These are phyloP conservation scores for Limnodromus scolopaceus DNA, from an alignment of 2,797 vertebrate genomes.

Conservation along the genomic window DNA sequence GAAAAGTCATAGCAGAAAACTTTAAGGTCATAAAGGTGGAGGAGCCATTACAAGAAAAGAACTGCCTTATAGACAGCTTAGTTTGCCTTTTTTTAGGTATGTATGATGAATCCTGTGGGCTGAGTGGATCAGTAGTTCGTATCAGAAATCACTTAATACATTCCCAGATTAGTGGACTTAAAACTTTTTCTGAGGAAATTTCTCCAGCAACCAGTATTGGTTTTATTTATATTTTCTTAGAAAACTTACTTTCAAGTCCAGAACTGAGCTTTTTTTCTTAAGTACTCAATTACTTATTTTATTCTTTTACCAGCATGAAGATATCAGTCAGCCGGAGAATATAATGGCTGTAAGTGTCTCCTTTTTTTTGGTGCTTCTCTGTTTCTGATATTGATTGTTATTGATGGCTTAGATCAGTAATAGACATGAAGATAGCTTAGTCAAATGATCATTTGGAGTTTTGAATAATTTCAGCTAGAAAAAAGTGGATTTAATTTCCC, in stretches of 20 bases:
- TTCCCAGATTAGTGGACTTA: not conserved
- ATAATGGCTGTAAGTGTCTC: slow-evolving; percentile 76
- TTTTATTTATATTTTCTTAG: not conserved
- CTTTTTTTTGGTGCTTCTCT: not conserved
- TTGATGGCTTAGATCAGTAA: not conserved
- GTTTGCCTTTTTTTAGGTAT: not conserved
- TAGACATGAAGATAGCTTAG: not conserved
- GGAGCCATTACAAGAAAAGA: not conserved
- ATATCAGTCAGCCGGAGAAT: slow-evolving; percentile 81
- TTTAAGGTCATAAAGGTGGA: not conserved
- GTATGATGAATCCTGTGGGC: not conserved
- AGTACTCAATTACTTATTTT: not conserved
- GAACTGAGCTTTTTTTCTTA: not conserved
- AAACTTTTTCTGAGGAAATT: not conserved
- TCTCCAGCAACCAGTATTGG: not conserved
- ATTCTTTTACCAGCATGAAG: slow-evolving; percentile 80
- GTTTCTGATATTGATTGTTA: not conserved
- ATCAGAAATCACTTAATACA: not conserved
- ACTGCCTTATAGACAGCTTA: not conserved
- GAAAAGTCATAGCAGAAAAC: not conserved
- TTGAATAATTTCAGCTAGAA: not conserved
- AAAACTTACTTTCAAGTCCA: not conserved
- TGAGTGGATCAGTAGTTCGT: not conserved
- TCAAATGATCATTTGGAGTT: not conserved
- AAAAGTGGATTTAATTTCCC: not conserved